Evolutionary conservation across 1,140 invertebrate genomes (phyloP), one percentile per base, ranked within the genome.

Genomic region (Theocolax elegans): DNA sequence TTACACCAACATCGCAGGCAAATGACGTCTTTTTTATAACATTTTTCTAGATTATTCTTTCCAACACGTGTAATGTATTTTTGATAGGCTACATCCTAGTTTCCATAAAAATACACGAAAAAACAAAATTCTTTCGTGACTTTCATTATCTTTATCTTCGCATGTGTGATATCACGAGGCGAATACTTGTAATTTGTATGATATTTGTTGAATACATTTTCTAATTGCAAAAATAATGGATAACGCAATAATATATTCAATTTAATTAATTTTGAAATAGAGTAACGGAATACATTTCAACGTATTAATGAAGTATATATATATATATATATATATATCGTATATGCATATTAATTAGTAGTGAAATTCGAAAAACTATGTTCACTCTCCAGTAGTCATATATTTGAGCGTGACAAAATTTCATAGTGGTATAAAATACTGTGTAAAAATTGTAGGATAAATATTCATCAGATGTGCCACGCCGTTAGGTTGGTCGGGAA

Each of bases 11-110:
- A n/a, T n/a, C n/a, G n/a, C n/a, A n/a, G n/a, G n/a, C n/a, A n/a
- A n/a, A n/a, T n/a, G n/a, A n/a, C n/a, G n/a, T n/a, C n/a, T n/a
- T 35, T 51, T 65, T 66, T 56, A 56, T 46, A 40, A 40, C 3
- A 10, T 40, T 19, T 53, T 51, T 53, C 10, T 19, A 35, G 23
- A 67, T n/a, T 56, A 56, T 58, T 35, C 0, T n/a, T 46, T 35
- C 7, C 25, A 10, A 23, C n/a, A 17, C 23, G 21, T 40, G 12
- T 49, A 49, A 35, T 35, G 51, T 53, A 1, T 53, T n/a, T 65
- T 65, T 38, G 29, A 63, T 49, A 29, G 19, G 23, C 21, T 38
- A 27, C 9, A 56, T 56, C 40, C 1, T 0, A 29, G 29, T 27
- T 10, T 58, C 44, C 13, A 44, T 19, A 29, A 59, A 23, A 59